Base-by-base conservation (phyloP, 1,140 invertebrate species). In the Drosophila yakuba region DNA sequence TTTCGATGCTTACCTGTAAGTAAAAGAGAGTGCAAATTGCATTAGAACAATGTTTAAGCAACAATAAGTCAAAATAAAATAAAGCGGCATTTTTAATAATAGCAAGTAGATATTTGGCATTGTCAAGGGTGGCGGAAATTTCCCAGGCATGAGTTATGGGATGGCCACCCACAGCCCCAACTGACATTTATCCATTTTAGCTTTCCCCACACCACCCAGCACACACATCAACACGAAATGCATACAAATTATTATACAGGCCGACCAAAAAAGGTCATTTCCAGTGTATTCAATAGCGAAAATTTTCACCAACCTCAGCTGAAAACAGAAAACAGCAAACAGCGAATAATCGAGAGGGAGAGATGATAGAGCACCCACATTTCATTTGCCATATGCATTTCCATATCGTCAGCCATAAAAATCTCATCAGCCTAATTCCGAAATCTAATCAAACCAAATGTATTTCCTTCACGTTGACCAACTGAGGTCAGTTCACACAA, bases 381-480 rank as follows among this genome's bases (percentile, higher is more conserved):
- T 20, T 58, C 55, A 76, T 67, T 67, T 71, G 64, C 36, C 51
- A 69, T 48, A 57, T 71, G 64, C 64, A 71, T 58, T 58, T 57
- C 44, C 38, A 57, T 71, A 58, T 68, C 38, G 68, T 47, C 50
- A 60, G 55, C 43, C 74, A 76, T 67, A 58, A 66, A 77, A 69
- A 77, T 77, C 52, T 69, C 64, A 78, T 78, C 73, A 77, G 73
- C 73, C 73, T 76, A 76, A 76, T 76, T 76, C 75, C 63, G 45
- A 79, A 89, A 88, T 67, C 80, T 88, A 88, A 88, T 88, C 83
- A 88, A 89, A 69, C 48, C 66, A 72, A 85, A 86, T 85, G 81
- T 52, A 81, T 78, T 66, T 57, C 43, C 59, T 48, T 44, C 32
- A 43, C 55, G 39, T 11, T 58, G 56, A 58, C 56, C 74, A 52